These are phyloP conservation scores for Heterotis niloticus DNA, from an alignment of 2,113 vertebrate genomes.

Conservation along the genomic window DNA sequence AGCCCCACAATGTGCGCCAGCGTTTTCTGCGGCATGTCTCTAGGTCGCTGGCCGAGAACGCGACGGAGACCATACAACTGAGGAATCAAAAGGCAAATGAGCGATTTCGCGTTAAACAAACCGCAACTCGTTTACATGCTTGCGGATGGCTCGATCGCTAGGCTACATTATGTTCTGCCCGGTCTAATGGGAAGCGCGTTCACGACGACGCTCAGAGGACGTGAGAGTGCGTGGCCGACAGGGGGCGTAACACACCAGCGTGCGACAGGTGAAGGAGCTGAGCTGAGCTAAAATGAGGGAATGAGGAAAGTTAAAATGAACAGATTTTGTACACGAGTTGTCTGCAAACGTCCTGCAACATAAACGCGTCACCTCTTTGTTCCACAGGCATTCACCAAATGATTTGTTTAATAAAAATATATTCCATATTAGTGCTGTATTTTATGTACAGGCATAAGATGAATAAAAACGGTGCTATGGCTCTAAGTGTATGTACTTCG, in stretches of 20 bases:
- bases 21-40: conserved; percentile 67
- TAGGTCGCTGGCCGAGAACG: conserved; percentile 51
- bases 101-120: background rate
- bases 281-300: too few species aligned
- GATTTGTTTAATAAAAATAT: too few species aligned
- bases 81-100: conserved; percentile 32
- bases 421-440: too few species aligned
- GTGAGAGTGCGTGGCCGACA: conserved; percentile 13
- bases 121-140: conserved; percentile 44
- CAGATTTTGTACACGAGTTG: background rate
- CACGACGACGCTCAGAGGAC: conserved; percentile 3
- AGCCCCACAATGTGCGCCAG: conserved; percentile 68
- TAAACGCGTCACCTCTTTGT: background rate
- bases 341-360: background rate
- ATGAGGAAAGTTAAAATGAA: background rate
- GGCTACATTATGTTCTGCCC: conserved; percentile 29
- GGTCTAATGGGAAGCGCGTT: conserved; percentile 18
- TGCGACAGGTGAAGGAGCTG: conserved; percentile 8
- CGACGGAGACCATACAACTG: conserved; percentile 56
- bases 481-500: too few species aligned
- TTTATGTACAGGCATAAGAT: too few species aligned
- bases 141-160: conserved; percentile 29
- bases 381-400: too few species aligned
- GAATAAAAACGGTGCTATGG: too few species aligned
- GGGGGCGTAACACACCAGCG: conserved; percentile 37